Base-by-base conservation (phyloP, 2,888 invertebrate genomes). In the Sphaerophoria rueppellii region DNA sequence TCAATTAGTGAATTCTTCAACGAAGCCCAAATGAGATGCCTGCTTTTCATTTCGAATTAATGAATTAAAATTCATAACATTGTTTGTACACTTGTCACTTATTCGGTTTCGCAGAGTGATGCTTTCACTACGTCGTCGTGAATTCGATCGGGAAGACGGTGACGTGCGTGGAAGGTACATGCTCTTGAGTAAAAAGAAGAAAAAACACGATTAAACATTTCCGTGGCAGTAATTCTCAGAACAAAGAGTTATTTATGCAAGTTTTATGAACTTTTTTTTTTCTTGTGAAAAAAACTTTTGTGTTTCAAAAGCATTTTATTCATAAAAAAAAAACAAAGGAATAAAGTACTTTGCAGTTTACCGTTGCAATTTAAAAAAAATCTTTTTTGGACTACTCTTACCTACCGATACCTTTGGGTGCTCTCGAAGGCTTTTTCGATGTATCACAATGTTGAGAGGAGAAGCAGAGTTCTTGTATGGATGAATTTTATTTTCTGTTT, bases 1-100 rank as follows among this genome's bases (percentile, higher is more conserved):
- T 78, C 48, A 78, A 72, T 78, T 78, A 72, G 78, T 50, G 57
- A 58, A 57, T 71, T 50, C 65, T 52, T 67, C 11, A 67, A 35
- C 12, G 12, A 61, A 71, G 37, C 35, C 50, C 48, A 48, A 16
- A 24, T 24, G 37, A 24, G 46, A 72, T 40, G n/a, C 11, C 48
- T 50, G 43, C 6, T 24, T 34, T 50, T 50, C 65, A 65, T 65
- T 50, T 43, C 16, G 50, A 65, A 16, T 65, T 65, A 65, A 50
- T 65, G 16, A 65, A 65, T 65, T 65, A 65, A 65, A 50, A 50
- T 35, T 50, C 35, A 65, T 65, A 54, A 32, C 24, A 11, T 32
- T 35, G 50, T 65, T 65, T 37, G 48, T 63, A 50, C 12, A 35
- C 16, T 48, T 16, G 50, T 35, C 16, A 43, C 16, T 24, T 24